These are phyloP conservation scores for Carpatolechia fugitivella DNA, from an alignment of 2,888 invertebrate species.

Conservation along the genomic window DNA sequence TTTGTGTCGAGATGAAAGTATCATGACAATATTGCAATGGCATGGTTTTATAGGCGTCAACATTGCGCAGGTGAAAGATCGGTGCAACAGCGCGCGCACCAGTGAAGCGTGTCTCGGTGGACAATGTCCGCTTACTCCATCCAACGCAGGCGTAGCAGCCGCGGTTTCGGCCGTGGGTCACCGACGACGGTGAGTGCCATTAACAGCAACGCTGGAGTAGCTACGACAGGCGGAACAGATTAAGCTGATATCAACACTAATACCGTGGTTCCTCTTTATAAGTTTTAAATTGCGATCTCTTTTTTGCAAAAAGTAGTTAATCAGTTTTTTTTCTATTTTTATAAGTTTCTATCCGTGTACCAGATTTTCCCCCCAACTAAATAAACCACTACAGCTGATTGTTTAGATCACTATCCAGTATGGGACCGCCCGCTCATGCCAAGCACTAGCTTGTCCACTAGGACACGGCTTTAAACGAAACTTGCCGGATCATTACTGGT, in stretches of 20 bases:
- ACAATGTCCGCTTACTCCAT: conserved; percentile 77
- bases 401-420: no score
- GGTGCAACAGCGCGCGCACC: conserved; percentile 70
- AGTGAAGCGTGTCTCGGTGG: conserved; percentile 68
- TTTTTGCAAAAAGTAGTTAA: neutral
- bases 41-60: conserved; percentile 78
- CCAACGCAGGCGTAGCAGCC: conserved; percentile 32
- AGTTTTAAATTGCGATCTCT: neutral
- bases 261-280: neutral
- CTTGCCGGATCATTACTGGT: no score
- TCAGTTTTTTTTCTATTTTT: neutral
- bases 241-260: neutral
- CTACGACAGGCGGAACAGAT: neutral
- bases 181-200: neutral
- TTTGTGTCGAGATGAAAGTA: conserved; percentile 74
- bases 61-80: conserved; percentile 78
- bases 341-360: neutral
- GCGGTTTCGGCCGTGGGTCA: neutral
- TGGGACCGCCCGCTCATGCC: no score
- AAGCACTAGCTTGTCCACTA: no score
- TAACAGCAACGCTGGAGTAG: neutral
- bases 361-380: no score
- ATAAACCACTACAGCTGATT: no score
- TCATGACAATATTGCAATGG: conserved; percentile 71
- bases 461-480: no score